These are phyloP conservation scores for Halcyon smyrnensis DNA, from an alignment of 2,797 vertebrate species.

Conservation along the genomic window DNA sequence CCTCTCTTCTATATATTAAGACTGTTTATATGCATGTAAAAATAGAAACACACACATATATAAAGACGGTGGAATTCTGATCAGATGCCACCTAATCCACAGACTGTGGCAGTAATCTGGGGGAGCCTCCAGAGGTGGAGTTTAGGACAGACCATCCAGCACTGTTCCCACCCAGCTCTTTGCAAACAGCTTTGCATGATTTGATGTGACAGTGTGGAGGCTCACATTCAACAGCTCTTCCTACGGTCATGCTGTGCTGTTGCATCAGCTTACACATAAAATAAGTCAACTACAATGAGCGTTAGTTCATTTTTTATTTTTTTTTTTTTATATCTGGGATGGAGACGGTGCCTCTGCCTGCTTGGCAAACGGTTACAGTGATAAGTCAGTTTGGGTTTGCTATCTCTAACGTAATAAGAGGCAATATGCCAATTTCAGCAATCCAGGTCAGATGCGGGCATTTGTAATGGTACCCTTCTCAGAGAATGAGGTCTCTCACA, in stretches of 20 bases:
- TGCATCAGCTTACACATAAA: not conserved
- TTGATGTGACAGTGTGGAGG: not conserved
- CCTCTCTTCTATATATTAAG: not conserved
- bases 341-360: not conserved
- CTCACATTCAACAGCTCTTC: not conserved
- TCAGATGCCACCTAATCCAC: not conserved
- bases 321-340: not conserved
- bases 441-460: not conserved
- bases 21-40: not conserved
- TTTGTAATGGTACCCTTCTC: not conserved
- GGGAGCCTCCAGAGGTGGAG: not conserved
- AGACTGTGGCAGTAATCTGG: not conserved
- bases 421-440: constrained; percentile 53
- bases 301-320: not conserved
- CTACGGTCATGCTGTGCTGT: not conserved
- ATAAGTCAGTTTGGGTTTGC: constrained; percentile 35
- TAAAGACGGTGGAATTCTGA: not conserved
- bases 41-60: not conserved
- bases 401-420: constrained; percentile 21
- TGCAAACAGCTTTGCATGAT: not conserved
- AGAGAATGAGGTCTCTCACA: not conserved
- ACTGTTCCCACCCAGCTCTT: not conserved
- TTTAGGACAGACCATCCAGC: not conserved
- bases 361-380: not conserved
- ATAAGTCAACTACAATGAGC: not conserved